These are phyloP conservation scores for Vulpes ferrilata DNA, from an alignment of 2,113 vertebrate species.

Conservation along the genomic window DNA sequence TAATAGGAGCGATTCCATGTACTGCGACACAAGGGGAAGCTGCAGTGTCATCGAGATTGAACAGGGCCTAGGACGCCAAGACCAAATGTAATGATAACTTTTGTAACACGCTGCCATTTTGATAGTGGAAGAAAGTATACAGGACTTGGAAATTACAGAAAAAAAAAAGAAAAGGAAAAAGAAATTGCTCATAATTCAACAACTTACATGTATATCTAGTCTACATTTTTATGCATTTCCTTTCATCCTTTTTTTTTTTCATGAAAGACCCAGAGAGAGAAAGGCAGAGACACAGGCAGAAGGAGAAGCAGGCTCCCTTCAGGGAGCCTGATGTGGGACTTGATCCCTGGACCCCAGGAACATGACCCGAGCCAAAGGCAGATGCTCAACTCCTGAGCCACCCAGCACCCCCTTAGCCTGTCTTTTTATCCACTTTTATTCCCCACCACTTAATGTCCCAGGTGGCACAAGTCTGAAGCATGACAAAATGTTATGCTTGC, in stretches of 20 bases:
- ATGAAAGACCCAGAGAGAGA: too few relatives aligned
- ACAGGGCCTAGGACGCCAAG: neutral
- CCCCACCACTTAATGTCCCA: neutral
- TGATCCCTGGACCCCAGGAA: too few relatives aligned
- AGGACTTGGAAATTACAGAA: conserved; percentile 5
- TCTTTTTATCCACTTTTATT: neutral
- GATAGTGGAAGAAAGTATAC: conserved; percentile 9
- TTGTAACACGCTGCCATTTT: neutral
- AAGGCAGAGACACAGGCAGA: too few relatives aligned
- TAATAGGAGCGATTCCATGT: neutral
- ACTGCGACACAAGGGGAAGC: neutral
- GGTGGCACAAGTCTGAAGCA: neutral
- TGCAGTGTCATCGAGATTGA: neutral
- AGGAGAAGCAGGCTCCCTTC: too few relatives aligned
- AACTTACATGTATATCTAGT: neutral
- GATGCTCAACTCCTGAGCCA: too few relatives aligned
- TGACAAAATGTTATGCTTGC: neutral
- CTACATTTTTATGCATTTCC: neutral
- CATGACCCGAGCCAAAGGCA: too few relatives aligned
- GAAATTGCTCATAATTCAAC: neutral
- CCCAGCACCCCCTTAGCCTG: too few relatives aligned
- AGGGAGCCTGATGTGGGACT: too few relatives aligned
- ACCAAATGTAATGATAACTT: neutral
- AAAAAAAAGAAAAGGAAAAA: neutral
- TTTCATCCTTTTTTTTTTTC: neutral